Base-by-base conservation (phyloP, 1,140 invertebrate genomes). In the Archivesica marissinica region DNA sequence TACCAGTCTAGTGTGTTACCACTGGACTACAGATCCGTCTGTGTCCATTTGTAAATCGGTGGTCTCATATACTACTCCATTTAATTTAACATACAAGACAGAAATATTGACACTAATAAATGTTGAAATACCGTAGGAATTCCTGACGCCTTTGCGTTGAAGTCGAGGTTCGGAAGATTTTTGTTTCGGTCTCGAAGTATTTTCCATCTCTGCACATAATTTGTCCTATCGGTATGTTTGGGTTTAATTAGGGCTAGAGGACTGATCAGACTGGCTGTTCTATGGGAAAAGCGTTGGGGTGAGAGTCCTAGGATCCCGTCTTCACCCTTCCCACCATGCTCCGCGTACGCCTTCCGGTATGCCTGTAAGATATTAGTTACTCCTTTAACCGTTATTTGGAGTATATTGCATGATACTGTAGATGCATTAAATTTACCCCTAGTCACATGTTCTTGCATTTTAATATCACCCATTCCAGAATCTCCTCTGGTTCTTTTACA, bases 161-260 rank as follows among this genome's bases (percentile, higher is more conserved):
- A 85, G 50, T 85, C 82, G 3, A 85, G 33, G 20, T 68, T 76
- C 50, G 82, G 82, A 6, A 85, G 56, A 61, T 44, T 77, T 68
- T 85, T 76, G 61, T 85, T 85, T 50, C 82, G 41, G 44, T 85
- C 72, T 17, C 82, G 35, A 7, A 85, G 59, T n/a, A 77, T 74
- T 50, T 85, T 85, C 52, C 52, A 85, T 52, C 82, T 76, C 56
- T 85, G 82, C 7, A 85, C 70, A 30, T 76, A 85, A 6, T 56
- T 47, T 20, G 38, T 9, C 9, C 35, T 44, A 33, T 68, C 68
- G 0, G 15, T 30, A 15, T 85, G 38, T 25, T 59, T 15, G 9
- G 82, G 41, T 30, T 75, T 72, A 1, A 64, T 35, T 6, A 64
- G 17, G 1, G 66, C 25, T 28, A 52, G 11, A 28, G 64, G 41